phyloP scores from a whole-genome alignment of 1,140 invertebrate genomes.

The Eufriesea mexicana region DNA sequence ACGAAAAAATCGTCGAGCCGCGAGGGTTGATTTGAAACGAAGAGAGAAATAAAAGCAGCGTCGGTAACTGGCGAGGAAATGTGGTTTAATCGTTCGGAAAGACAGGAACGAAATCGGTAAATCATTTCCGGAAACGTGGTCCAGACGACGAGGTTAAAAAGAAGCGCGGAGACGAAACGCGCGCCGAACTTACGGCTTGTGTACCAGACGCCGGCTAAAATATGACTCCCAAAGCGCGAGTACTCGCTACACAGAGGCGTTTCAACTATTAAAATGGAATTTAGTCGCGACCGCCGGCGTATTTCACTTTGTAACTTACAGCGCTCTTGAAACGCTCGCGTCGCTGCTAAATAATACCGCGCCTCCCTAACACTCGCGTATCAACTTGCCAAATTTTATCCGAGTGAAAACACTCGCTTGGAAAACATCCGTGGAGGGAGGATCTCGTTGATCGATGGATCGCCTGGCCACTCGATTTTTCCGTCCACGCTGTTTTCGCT shows the following conservation, averaged over 20 bases:
- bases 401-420: background rate
- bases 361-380: background rate
- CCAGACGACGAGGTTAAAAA: background rate
- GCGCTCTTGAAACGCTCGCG: slow-evolving; percentile 6
- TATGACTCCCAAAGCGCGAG: slow-evolving; percentile 26
- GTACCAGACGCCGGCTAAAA: slow-evolving; percentile 39
- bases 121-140: background rate
- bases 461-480: too few species aligned
- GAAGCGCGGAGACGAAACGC: background rate
- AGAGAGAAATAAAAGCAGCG: too few species aligned
- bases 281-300: slow-evolving; percentile 17
- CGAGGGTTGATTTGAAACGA: too few species aligned
- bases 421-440: background rate
- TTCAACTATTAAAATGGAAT: slow-evolving; percentile 49
- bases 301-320: slow-evolving; percentile 13
- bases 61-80: background rate
- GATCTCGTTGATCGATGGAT: too few species aligned
- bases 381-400: slow-evolving; percentile 9
- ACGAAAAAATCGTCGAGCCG: too few species aligned
- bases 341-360: background rate
- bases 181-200: background rate
- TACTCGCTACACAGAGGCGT: slow-evolving; percentile 14
- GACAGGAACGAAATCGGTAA: background rate
- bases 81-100: background rate
- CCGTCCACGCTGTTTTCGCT: too few species aligned